Evolutionary conservation across 2,888 invertebrate species (phyloP), one percentile per base, ranked within the genome.

Genomic region (Drosophila quasianomalipes): DNA sequence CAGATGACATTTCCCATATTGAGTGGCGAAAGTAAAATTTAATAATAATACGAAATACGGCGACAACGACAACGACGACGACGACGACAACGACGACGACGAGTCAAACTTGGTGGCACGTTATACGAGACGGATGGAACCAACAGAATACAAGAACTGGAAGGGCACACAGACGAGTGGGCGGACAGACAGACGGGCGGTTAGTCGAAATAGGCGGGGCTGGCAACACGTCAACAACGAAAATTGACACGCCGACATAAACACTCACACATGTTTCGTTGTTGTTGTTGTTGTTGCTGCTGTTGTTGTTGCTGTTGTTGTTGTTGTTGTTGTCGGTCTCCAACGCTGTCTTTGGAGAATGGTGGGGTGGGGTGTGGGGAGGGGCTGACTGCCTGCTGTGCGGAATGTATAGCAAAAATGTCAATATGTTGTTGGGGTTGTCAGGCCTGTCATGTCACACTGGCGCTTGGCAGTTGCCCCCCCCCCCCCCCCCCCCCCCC

Each of bases 1-100:
- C 93, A 92, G 92, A 92, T 92, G 92, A 92, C 92, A 91, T 92
- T 92, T 92, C 90, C 85, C 91, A 87, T 91, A 88, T 92, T 91
- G 91, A 85, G 91, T 91, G 83, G 91, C 81, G 90, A 89, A 86
- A 86, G 89, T 82, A 91, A 83, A 91, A 91, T 90, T 91, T 91
- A 91, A 91, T 90, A 90, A 88, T 88, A 91, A 88, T 83, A 83
- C 83, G 79, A 52, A 79, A 76, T 76, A 66, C 60, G 57, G 61
- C 67, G 61, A 72, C 62, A 53, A 28, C 59, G 62, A 37, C 66
- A 1, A 35, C 12, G 16, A 51, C 70, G n/a, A n/a, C n/a, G n/a
- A n/a, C n/a, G n/a, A 22, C 22, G 60, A 66, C 67, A 47, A 59
- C 68, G 6, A 64, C 10, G 30, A 52, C 68, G 57, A 66, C 71